Conservation (phyloP, 2,888 invertebrate species). For the Papilio demoleus region DNA sequence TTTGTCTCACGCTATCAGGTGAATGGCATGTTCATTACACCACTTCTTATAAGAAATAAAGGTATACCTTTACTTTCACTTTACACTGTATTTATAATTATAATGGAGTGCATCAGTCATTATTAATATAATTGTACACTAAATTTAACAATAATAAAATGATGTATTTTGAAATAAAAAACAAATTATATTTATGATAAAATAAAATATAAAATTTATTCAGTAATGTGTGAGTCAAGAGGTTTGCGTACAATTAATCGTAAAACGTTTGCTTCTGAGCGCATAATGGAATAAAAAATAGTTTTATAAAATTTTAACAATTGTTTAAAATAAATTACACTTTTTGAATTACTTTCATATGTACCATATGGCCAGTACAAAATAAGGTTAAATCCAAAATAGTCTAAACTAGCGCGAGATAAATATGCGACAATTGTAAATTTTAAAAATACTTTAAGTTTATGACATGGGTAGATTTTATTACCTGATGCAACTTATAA, state of each 20-base stretch:
- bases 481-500: slow-evolving; percentile 5
- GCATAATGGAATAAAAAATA: no score
- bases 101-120: background rate
- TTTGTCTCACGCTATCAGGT: background rate
- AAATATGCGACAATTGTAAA: background rate
- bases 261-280: no score
- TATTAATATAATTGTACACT: background rate
- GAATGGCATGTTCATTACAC: background rate
- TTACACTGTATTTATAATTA: background rate
- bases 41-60: background rate
- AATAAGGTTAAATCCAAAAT: background rate
- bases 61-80: background rate
- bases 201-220: no score
- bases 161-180: background rate
- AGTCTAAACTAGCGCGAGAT: background rate
- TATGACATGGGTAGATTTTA: background rate
- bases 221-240: no score
- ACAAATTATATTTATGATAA: no score
- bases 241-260: no score
- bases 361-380: slow-evolving; percentile 27
- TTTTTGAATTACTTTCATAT: background rate
- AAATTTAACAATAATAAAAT: background rate
- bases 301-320: background rate
- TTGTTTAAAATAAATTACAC: background rate
- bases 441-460: background rate